Evolutionary conservation across 2,797 vertebrate species (phyloP), one percentile per base, ranked within the genome.

Genomic region (Dryobates pubescens): DNA sequence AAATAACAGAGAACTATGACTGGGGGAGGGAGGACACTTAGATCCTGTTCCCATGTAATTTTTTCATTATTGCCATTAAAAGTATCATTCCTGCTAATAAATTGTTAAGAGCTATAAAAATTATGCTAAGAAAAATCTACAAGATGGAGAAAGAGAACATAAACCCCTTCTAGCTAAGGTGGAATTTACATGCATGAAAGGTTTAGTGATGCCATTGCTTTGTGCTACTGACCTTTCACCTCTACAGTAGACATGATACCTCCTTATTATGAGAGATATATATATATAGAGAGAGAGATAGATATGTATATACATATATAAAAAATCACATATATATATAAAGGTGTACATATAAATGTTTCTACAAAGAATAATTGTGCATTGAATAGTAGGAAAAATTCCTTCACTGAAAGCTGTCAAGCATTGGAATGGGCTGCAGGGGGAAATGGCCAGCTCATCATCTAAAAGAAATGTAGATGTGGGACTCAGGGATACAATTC

Each of bases 31-130:
- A 34, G 53, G 88, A 11, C 32, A 51, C 92, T 97, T 97, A 97
- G 96, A 96, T 97, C 97, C 96, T 95, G 78, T 96, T 97, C 91
- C 92, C 95, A 96, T 94, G 95, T 94, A 87, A 92, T 96, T 97
- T 97, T 96, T 97, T 96, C 89, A 94, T 94, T 7, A 96, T 97
- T 97, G 97, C 97, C 76, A 58, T 97, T 97, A 96, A 96, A 97
- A 95, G 83, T 83, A 74, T 91, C 96, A 96, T 83, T 95, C 88
- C 49, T 93, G 87, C 90, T 97, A 96, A 97, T 96, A 97, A 97
- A 97, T 97, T 78, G 49, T 93, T 96, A 96, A 96, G 88, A 94
- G 85, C 92, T 93, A 95, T 83, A 94, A 97, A 97, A 97, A 91
- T 49, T 59, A 63, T 69, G 70, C 43, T 96, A 95, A 95, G 94